phyloP scores from a whole-genome alignment of 1,140 invertebrate genomes.

The Megalonaias nervosa region DNA sequence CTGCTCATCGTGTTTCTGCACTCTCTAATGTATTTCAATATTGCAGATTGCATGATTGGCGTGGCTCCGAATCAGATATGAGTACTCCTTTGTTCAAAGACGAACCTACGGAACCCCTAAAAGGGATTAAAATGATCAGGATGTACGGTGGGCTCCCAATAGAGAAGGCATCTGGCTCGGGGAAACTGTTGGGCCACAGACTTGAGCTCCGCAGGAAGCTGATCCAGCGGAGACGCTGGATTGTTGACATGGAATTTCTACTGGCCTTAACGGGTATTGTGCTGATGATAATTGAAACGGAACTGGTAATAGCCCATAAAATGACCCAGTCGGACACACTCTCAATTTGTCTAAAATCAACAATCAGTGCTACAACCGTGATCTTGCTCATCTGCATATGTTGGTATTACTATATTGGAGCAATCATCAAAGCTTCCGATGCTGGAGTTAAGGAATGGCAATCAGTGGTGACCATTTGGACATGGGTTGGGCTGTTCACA shows the following conservation, averaged over 20 bases:
- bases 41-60: too few species aligned
- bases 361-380: constrained; percentile 41
- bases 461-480: constrained; percentile 36
- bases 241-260: constrained; percentile 46
- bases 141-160: constrained; percentile 18
- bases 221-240: constrained; percentile 37
- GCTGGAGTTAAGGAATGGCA: constrained; percentile 52
- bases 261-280: constrained; percentile 47
- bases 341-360: constrained; percentile 36
- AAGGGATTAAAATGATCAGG: not conserved
- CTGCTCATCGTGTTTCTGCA: too few species aligned
- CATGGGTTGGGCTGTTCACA: constrained; percentile 25
- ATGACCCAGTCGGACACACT: constrained; percentile 21
- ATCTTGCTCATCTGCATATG: constrained; percentile 42
- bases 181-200: constrained; percentile 36
- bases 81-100: constrained; percentile 27
- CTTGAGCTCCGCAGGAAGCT: constrained; percentile 36
- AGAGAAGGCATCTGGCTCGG: not conserved
- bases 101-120: not conserved
- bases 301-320: constrained; percentile 37
- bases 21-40: too few species aligned
- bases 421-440: constrained; percentile 54
- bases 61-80: too few species aligned
- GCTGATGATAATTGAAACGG: constrained; percentile 54
- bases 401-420: constrained; percentile 42